These are phyloP conservation scores for Microctenopoma lineatum DNA, from an alignment of 2,797 vertebrate species.

Conservation along the genomic window DNA sequence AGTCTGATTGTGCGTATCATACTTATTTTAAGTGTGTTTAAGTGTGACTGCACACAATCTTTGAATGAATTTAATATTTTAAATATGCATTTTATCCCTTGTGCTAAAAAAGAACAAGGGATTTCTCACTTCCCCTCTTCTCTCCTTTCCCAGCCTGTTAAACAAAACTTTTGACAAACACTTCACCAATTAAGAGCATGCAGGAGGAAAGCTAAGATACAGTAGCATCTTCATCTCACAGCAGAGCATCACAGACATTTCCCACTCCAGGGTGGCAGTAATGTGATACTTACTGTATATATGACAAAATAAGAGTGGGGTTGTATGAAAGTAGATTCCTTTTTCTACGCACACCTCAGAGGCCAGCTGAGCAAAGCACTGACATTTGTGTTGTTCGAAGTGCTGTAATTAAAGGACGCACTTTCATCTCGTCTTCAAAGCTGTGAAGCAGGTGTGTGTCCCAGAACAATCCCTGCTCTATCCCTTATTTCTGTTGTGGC, in stretches of 20 bases:
- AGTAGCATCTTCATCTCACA: constrained; percentile 33
- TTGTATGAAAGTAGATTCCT: constrained; percentile 10
- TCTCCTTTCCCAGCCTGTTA: constrained; percentile 50
- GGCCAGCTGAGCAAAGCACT: constrained; percentile 31
- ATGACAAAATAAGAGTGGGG: constrained; percentile 31
- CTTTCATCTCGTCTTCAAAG: constrained; percentile 86
- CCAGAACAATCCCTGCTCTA: constrained; percentile 64
- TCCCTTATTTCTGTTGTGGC: constrained; percentile 44
- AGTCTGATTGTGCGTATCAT: constrained; percentile 17
- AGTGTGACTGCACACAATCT: constrained; percentile 10
- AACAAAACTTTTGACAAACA: constrained; percentile 42
- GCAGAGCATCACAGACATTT: constrained; percentile 14
- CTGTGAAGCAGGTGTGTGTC: constrained; percentile 78
- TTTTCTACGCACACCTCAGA: constrained; percentile 24
- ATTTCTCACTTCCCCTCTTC: constrained; percentile 24
- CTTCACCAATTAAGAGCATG: constrained; percentile 39
- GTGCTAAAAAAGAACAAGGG: constrained; percentile 1
- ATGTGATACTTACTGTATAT: constrained; percentile 37
- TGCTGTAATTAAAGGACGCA: constrained; percentile 70
- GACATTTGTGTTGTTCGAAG: constrained; percentile 70
- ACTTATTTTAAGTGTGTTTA: constrained; percentile 11
- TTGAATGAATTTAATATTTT: constrained; percentile 19
- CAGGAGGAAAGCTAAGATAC: constrained; percentile 31
- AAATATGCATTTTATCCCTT: constrained; percentile 2
- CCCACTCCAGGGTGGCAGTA: constrained; percentile 36